A percentile compares a stretch with the other conserved stretches of the same genome.
Conservation (phyloP, 2,113 vertebrate genomes). For the Theristicus caerulescens region DNA sequence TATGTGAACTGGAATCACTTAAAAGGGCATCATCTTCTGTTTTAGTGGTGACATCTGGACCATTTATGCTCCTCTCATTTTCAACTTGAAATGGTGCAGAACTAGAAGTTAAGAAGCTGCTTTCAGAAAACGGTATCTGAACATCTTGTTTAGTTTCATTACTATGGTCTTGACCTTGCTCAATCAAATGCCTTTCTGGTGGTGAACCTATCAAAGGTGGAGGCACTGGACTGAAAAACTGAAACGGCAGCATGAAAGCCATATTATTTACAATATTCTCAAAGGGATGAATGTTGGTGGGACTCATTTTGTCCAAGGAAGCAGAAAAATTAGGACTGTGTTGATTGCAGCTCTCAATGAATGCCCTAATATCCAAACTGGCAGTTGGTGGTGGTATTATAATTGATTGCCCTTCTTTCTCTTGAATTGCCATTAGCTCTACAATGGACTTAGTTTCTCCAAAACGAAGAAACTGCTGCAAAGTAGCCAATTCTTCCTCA, state of each 20-base stretch:
- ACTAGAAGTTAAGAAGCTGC: constrained; percentile 73
- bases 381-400: constrained; percentile 83
- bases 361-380: constrained; percentile 92
- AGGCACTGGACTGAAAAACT: constrained; percentile 89
- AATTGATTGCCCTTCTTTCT: constrained; percentile 90
- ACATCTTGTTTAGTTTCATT: constrained; percentile 72
- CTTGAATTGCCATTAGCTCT: constrained; percentile 95
- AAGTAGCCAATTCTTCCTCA: constrained; percentile 92
- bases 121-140: constrained; percentile 71
- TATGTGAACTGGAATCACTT: constrained; percentile 85
- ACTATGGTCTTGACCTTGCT: constrained; percentile 73
- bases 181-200: constrained; percentile 78
- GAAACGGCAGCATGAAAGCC: constrained; percentile 95
- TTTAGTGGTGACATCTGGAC: constrained; percentile 70
- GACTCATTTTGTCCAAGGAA: constrained; percentile 81
- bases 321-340: constrained; percentile 72
- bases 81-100: constrained; percentile 78
- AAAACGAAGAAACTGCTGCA: constrained; percentile 97
- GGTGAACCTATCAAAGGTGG: constrained; percentile 86
- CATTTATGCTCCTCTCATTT: constrained; percentile 75
- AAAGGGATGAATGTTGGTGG: constrained; percentile 87
- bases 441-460: constrained; percentile 98
- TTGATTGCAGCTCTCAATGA: constrained; percentile 90
- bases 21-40: constrained; percentile 84
- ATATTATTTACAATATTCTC: constrained; percentile 94